Base-by-base conservation (phyloP, 1,140 invertebrate genomes). In the Neodiprion fabricii region DNA sequence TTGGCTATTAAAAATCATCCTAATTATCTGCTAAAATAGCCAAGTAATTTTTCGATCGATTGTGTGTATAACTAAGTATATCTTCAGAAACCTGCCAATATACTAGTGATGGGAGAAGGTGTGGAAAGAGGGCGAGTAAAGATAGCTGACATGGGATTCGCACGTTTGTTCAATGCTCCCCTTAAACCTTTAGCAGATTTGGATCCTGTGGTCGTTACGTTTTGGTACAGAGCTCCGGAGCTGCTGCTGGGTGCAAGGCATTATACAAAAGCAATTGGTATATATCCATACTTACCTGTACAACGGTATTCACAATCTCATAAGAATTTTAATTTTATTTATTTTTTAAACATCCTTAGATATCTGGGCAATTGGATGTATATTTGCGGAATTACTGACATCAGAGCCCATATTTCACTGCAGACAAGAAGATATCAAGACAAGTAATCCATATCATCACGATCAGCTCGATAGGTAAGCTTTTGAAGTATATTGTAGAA, bases 331-430 rank as follows among this genome's bases (percentile, higher is more conserved):
- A 9, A 65, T 10, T 10, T 53, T 21, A 73, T 68, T 28, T 68
- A 49, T 66, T 1, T 11, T 75, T 17, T 53, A 49, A 53, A 10
- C 14, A 53, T 53, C 9, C 75, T 73, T 81, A 96, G 98, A 99
- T 91, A 99, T 99, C 79, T 99, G 99, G 99, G 99, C 99, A 1
- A 99, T 99, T 87, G 99, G 99, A 11, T 99, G 99, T 89, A 99
- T 99, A 86, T 99, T 99, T 92, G 97, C 97, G 12, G 97, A 99
- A 86, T 86, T 99, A 11, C 88, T 99, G 73, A 98, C 97, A 9
- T 99, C 97, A 1, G 99, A 99, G 89, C 99, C 99, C 23, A 99
- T 99, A 85, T 99, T 99, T 87, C 98, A 99, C 85, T 99, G 99
- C 90, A 93, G 98, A 67, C 98, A 99, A 91, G 99, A 99, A 89